phyloP scores from a whole-genome alignment of 2,888 invertebrate species.

The Nowickia ferox region DNA sequence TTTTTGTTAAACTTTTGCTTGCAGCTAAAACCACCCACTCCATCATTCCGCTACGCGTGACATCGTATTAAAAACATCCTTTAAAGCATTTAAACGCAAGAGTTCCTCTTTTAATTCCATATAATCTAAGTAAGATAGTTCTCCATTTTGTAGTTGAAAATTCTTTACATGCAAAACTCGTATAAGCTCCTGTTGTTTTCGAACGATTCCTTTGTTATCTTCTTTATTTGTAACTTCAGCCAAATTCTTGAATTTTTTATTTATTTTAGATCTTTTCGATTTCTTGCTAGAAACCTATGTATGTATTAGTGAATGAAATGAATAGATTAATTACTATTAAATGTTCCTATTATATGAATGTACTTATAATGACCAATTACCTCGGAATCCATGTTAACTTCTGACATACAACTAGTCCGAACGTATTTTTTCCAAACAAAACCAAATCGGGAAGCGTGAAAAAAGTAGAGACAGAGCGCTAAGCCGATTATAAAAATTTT shows the following conservation, averaged over 20 bases:
- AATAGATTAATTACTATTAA: slow-evolving; percentile 6
- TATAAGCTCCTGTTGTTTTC: slow-evolving; percentile 77
- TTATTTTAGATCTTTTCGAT: slow-evolving; percentile 50
- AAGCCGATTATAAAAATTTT: background rate
- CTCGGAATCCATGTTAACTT: slow-evolving; percentile 65
- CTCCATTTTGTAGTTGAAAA: slow-evolving; percentile 75
- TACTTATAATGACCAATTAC: slow-evolving; percentile 28
- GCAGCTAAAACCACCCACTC: background rate
- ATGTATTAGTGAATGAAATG: background rate
- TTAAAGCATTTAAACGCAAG: slow-evolving; percentile 75
- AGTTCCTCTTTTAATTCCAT: slow-evolving; percentile 77
- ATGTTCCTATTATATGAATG: background rate
- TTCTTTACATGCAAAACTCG: slow-evolving; percentile 77
- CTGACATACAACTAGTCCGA: background rate
- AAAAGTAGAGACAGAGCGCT: background rate
- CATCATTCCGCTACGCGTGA: background rate
- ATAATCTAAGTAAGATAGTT: slow-evolving; percentile 78
- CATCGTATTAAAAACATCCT: slow-evolving; percentile 73
- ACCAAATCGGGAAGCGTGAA: background rate
- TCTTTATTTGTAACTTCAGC: slow-evolving; percentile 43
- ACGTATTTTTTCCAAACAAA: background rate
- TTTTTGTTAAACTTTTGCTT: too few species aligned
- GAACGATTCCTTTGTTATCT: slow-evolving; percentile 58
- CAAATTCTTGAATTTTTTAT: slow-evolving; percentile 56
- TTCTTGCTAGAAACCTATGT: slow-evolving; percentile 60